These are phyloP conservation scores for Heliangelus exortis DNA, from an alignment of 2,797 vertebrate species.

Conservation along the genomic window DNA sequence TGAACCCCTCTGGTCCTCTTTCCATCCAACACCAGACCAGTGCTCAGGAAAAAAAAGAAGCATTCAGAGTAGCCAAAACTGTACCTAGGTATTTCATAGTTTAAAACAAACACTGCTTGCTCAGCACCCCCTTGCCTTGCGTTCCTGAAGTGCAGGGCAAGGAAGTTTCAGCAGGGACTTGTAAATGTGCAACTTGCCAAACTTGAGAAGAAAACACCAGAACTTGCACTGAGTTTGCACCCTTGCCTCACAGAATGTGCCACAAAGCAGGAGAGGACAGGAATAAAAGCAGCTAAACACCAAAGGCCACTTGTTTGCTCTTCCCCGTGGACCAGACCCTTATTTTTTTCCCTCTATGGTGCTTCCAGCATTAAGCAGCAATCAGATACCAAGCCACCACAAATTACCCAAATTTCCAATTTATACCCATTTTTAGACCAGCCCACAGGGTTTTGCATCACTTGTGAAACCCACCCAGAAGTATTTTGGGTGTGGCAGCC, in stretches of 20 bases:
- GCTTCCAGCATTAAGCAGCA: neutral
- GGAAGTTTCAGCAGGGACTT: neutral
- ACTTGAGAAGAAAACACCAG: neutral
- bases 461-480: neutral
- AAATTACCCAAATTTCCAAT: neutral
- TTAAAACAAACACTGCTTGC: neutral
- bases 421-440: neutral
- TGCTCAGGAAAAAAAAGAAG: neutral
- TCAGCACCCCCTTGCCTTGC: neutral
- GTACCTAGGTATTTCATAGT: neutral
- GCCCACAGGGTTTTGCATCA: neutral
- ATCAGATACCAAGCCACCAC: neutral
- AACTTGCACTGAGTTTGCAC: neutral
- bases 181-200: rapidly evolving
- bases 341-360: neutral
- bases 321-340: neutral
- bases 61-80: neutral
- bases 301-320: neutral
- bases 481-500: neutral
- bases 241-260: neutral
- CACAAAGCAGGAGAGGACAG: rapidly evolving
- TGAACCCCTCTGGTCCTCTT: neutral
- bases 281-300: neutral
- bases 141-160: neutral
- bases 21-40: neutral